Evolutionary conservation across 2,888 invertebrate genomes (phyloP), one percentile per base, ranked within the genome.

Genomic region (Eristalis pertinax): DNA sequence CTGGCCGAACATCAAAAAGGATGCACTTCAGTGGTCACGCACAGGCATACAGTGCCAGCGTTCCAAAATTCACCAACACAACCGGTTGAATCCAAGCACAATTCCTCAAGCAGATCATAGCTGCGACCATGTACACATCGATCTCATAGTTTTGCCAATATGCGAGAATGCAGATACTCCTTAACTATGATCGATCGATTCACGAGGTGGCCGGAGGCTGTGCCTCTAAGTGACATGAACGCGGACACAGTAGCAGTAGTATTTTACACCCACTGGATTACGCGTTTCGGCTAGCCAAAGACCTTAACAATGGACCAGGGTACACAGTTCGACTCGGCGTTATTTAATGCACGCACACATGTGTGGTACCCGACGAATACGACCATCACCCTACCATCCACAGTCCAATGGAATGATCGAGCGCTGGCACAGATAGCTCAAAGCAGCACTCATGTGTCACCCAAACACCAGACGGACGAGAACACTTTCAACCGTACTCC

Each of bases 1-100:
- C 4, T 91, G 91, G 90, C 91, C 90, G 1, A 65, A 22, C 1
- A 90, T 91, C 87, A 85, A 89, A 7, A 88, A 88, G 8, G 90
- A 91, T 68, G 84, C 91, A 38, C 68, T 75, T 3, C 29, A 83
- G 15, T 92, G 91, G 91, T 88, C 90, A 2, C 84, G 89, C 22
- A 70, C 89, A 5, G 92, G 92, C 83, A 15, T 90, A 4, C 63
- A 83, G 0, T 92, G 91, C 72, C 92, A 92, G 68, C 76, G 82
- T 15, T 72, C 89, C 5, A 92, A 92, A 76, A 72, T 91, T 0
- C 68, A 87, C 2, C 84, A 91, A 3, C 92, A 92, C 87, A 89
- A 85, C 10, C 38, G 29, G 0, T 62, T 64, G n/a, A 24, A 89
- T 0, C 89, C 89, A 19, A 74, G 10, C 13, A 19, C 35, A n/a